A percentile compares a stretch with the other conserved stretches of the same genome.
phyloP scores from a whole-genome alignment of 2,888 invertebrate species.

The Synanthedon formicaeformis region DNA sequence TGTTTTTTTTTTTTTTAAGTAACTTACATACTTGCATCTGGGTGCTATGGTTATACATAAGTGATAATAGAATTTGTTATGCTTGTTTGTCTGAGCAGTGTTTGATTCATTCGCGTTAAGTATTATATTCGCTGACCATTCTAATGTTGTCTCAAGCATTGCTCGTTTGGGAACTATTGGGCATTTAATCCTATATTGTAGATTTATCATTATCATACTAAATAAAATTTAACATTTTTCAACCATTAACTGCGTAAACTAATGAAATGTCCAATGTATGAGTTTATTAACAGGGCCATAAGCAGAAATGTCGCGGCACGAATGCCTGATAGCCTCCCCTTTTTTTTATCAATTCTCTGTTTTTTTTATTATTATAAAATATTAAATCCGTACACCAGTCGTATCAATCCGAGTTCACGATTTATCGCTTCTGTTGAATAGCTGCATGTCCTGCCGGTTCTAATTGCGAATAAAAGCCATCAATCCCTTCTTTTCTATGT shows the following conservation, averaged over 20 bases:
- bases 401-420: conserved; percentile 54
- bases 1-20: conserved; percentile 34
- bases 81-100: conserved; percentile 60
- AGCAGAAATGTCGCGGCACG: conserved; percentile 60
- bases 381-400: conserved; percentile 50
- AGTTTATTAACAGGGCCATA: conserved; percentile 59
- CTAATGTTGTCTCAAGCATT: conserved; percentile 38
- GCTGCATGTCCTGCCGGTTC: conserved; percentile 51
- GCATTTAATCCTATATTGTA: conserved; percentile 71
- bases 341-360: conserved; percentile 23
- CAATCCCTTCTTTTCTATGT: neutral
- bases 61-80: conserved; percentile 54
- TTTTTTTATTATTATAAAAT: conserved; percentile 24
- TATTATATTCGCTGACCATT: neutral
- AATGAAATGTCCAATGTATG: conserved; percentile 58
- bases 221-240: conserved; percentile 66
- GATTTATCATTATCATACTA: conserved; percentile 69
- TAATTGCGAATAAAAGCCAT: conserved; percentile 3
- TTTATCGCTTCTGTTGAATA: conserved; percentile 52
- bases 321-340: conserved; percentile 69
- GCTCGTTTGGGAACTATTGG: conserved; percentile 68
- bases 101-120: conserved; percentile 28
- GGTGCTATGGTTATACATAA: conserved; percentile 69
- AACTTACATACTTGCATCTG: conserved; percentile 70
- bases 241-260: conserved; percentile 70